Evolutionary conservation across 2,888 invertebrate species (phyloP), one percentile per base, ranked within the genome.

Genomic region (Calliscelio sp.): DNA sequence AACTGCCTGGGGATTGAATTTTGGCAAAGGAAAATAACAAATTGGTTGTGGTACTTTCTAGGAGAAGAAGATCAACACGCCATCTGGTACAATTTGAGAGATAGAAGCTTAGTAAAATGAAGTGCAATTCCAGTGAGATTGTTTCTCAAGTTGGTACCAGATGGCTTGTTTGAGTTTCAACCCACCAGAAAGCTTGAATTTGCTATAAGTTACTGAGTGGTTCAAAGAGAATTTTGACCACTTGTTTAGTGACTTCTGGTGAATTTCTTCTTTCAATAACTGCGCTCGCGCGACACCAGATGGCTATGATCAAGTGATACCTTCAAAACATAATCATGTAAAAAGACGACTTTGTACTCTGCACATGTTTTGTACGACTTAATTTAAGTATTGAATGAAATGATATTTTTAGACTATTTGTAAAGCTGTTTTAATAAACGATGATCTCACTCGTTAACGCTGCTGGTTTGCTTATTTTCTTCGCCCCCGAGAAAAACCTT

Each of bases 381-480:
- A 74, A 53, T 53, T 63, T 51, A 74, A 74, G 74, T 44, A 28
- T 66, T 57, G 28, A 53, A 53, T 51, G 38, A 59, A 78, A 22
- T 20, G 41, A 55, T 49, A 68, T 78, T 78, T 70, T 78, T 78
- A 41, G 70, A 78, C 14, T 4, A 25, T 61, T 63, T 78, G 78
- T 78, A 61, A 61, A 68, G 44, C 20, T 44, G 24, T 61, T 70
- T 78, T 70, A 78, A 70, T 78, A 78, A 78, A 78, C 70, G 61
- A 70, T 61, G 78, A 70, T 78, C 70, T 70, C 78, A 70, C 38
- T 61, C 65, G 57, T 68, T 78, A 53, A 6, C 18, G 8, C 24
- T 16, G n/a, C n/a, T 49, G 16, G 41, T 35, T 68, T 38, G 6
- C 32, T 8, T 68, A 25, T 1, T 53, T 68, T 25, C 18, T 18